A percentile compares a stretch with the other conserved stretches of the same genome.
phyloP scores from a whole-genome alignment of 1,140 invertebrate species.

The Philopotamus ludificatus region DNA sequence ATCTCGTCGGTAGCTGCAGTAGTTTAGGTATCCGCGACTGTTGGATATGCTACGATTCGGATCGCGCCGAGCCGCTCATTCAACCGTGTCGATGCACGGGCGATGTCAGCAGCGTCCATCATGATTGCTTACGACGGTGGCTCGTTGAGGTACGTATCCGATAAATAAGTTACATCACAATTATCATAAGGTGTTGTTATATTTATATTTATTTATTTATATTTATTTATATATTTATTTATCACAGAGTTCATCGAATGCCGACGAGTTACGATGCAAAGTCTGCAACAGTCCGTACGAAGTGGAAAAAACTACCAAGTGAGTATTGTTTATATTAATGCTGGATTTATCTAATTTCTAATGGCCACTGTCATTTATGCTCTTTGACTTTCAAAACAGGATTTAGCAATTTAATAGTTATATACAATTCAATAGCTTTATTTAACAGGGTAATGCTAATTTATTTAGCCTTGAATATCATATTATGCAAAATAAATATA shows the following conservation, averaged over 20 bases:
- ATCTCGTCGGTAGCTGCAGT: conserved; percentile 53
- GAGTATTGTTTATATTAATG: conserved; percentile 30
- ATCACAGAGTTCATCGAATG: conserved; percentile 66
- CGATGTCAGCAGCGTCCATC: conserved; percentile 86
- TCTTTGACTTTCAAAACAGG: not conserved
- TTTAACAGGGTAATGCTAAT: not conserved
- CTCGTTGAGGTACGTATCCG: conserved; percentile 65
- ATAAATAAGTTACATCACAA: not conserved
- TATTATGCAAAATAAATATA: too few species aligned
- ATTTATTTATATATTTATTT: conserved; percentile 43
- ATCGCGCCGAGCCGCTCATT: conserved; percentile 79
- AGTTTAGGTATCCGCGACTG: conserved; percentile 64
- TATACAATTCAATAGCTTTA: not conserved
- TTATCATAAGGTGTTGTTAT: not conserved
- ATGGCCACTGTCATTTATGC: too few species aligned
- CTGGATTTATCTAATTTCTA: not conserved
- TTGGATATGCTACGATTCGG: conserved; percentile 91
- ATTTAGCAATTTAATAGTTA: not conserved
- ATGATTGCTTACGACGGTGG: conserved; percentile 89
- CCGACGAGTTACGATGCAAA: conserved; percentile 72
- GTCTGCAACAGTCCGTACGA: conserved; percentile 77
- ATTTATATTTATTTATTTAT: not conserved
- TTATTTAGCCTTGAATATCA: not conserved
- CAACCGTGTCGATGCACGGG: conserved; percentile 88
- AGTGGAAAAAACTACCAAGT: conserved; percentile 66